These are phyloP conservation scores for Gallirallus australis DNA, from an alignment of 2,797 vertebrate genomes.

Conservation along the genomic window DNA sequence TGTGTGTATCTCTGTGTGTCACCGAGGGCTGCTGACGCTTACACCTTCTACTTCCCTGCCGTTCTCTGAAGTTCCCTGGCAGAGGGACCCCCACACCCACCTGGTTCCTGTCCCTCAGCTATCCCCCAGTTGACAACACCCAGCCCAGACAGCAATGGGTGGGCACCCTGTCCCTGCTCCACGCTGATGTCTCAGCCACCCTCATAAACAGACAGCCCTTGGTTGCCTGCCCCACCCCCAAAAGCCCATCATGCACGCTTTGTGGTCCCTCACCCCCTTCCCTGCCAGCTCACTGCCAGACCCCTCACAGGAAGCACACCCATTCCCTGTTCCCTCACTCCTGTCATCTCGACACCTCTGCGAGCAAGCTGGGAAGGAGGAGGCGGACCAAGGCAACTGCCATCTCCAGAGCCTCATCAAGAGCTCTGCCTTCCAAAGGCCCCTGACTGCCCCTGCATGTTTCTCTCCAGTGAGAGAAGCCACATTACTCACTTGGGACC, in stretches of 20 bases:
- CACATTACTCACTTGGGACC: neutral
- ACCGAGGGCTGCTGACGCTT: neutral
- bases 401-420: neutral
- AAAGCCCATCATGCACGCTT: fast-evolving
- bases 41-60: fast-evolving
- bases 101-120: neutral
- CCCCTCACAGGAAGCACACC: neutral
- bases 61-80: neutral
- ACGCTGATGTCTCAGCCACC: neutral
- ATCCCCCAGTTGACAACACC: fast-evolving
- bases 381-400: neutral
- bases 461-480: neutral
- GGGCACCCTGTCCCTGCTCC: neutral
- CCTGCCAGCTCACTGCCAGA: neutral
- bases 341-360: neutral
- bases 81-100: fast-evolving
- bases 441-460: too few relatives aligned
- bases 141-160: fast-evolving
- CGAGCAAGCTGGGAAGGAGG: neutral
- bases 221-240: fast-evolving
- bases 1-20: neutral
- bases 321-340: neutral
- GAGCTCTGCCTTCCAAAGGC: neutral
- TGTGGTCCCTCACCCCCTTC: fast-evolving
- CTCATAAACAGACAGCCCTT: too few relatives aligned